phyloP scores from a whole-genome alignment of 2,797 vertebrate genomes.

The Chrosomus eos region DNA sequence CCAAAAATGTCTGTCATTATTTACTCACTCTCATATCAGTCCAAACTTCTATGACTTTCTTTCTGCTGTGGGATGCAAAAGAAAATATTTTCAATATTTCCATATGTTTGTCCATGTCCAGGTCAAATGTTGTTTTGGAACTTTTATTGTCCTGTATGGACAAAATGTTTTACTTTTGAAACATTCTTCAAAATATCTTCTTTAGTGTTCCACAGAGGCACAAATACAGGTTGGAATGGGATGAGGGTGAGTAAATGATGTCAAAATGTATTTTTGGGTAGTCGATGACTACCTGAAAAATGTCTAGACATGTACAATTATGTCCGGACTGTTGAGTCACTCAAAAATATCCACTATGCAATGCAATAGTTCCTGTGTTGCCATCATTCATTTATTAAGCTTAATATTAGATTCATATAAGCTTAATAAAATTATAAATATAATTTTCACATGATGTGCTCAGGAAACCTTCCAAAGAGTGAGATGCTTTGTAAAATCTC shows the following conservation, averaged over 20 bases:
- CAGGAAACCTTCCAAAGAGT: slow-evolving; percentile 50
- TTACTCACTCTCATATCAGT: not conserved
- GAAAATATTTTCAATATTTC: not conserved
- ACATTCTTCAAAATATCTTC: not conserved
- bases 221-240: not conserved
- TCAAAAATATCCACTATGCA: not conserved
- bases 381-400: not conserved
- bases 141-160: not conserved
- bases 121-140: not conserved
- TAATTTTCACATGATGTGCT: slow-evolving; percentile 23
- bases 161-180: not conserved
- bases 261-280: not conserved
- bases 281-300: not conserved
- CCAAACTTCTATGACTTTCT: not conserved
- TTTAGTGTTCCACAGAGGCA: not conserved
- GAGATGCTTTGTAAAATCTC: slow-evolving; percentile 41
- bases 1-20: not conserved
- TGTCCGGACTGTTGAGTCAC: not conserved
- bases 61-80: not conserved
- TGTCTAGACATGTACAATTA: not conserved
- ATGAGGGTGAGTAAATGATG: not conserved
- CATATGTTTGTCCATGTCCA: not conserved
- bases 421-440: no score
- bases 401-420: no score
- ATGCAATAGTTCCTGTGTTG: not conserved